phyloP scores from a whole-genome alignment of 2,888 invertebrate species.

The Melieria omissa region DNA sequence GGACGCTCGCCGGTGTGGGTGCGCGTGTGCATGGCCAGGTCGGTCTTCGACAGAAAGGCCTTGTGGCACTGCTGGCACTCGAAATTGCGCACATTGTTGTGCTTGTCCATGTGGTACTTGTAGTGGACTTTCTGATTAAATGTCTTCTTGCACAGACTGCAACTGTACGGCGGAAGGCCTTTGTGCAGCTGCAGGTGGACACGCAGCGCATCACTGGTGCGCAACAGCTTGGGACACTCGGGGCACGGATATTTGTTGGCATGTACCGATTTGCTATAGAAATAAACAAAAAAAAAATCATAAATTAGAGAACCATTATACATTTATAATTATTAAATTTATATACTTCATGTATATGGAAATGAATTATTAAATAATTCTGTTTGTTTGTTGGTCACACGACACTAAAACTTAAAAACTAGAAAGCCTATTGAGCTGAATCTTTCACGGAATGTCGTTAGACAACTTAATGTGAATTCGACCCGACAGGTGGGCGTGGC shows the following conservation, averaged over 20 bases:
- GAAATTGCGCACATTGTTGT: constrained; percentile 54
- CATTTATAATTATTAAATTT: constrained; percentile 7
- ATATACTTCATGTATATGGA: not conserved
- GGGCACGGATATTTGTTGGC: constrained; percentile 43
- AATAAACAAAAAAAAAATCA: constrained; percentile 2
- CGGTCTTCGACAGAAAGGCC: constrained; percentile 51
- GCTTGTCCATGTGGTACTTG: constrained; percentile 51
- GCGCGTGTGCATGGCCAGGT: constrained; percentile 52
- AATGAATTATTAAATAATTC: not conserved
- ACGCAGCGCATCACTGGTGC: constrained; percentile 45
- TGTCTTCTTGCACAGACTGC: constrained; percentile 50
- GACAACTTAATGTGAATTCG: no score
- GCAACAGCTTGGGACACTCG: constrained; percentile 45
- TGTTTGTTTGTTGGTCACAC: not conserved
- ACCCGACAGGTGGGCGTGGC: no score
- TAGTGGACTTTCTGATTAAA: constrained; percentile 55
- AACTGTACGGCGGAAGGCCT: constrained; percentile 42
- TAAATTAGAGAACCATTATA: not conserved
- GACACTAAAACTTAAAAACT: no score
- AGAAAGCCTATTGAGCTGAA: no score
- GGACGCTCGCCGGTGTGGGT: constrained; percentile 52
- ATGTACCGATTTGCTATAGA: constrained; percentile 44
- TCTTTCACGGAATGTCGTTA: no score
- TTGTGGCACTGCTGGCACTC: constrained; percentile 54
- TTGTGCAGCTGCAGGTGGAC: constrained; percentile 51